phyloP scores from a whole-genome alignment of 2,797 vertebrate species.

The Spinibarbus caldwelli region DNA sequence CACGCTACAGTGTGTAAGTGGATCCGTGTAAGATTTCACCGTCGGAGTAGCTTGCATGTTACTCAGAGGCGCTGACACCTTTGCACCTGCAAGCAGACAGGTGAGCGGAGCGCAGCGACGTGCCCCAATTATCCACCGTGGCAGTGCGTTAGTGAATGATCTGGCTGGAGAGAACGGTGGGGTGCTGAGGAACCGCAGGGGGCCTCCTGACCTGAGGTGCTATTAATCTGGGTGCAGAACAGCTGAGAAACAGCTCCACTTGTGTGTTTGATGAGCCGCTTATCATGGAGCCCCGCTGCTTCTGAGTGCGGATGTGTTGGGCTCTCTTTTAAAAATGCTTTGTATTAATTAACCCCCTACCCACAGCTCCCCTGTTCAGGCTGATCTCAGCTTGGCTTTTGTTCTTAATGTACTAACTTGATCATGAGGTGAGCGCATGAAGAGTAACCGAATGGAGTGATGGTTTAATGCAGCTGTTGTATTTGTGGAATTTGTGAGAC shows the following conservation, averaged over 20 bases:
- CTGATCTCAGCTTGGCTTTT: constrained; percentile 50
- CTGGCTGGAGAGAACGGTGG: constrained; percentile 59
- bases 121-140: constrained; percentile 75
- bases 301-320: constrained; percentile 62
- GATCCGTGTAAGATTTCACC: constrained; percentile 57
- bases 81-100: constrained; percentile 73
- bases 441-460: not conserved
- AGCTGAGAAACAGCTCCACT: constrained; percentile 59
- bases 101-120: constrained; percentile 66
- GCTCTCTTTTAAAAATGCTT: constrained; percentile 69
- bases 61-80: constrained; percentile 62
- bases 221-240: constrained; percentile 68
- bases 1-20: constrained; percentile 56
- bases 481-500: not conserved
- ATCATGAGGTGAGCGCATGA: constrained; percentile 8
- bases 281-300: constrained; percentile 69
- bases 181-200: constrained; percentile 67
- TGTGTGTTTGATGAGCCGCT: constrained; percentile 69
- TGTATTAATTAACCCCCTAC: constrained; percentile 69
- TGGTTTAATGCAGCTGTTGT: not conserved
- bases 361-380: constrained; percentile 50
- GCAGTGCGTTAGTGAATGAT: constrained; percentile 73
- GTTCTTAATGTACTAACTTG: constrained; percentile 34
- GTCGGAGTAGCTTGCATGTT: constrained; percentile 46
- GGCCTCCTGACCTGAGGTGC: constrained; percentile 68